Percentiles rank a stretch among this genome's conserved stretches.
These are phyloP conservation scores for Mus caroli DNA, from an alignment of 2,797 vertebrate species.

Conservation along the genomic window DNA sequence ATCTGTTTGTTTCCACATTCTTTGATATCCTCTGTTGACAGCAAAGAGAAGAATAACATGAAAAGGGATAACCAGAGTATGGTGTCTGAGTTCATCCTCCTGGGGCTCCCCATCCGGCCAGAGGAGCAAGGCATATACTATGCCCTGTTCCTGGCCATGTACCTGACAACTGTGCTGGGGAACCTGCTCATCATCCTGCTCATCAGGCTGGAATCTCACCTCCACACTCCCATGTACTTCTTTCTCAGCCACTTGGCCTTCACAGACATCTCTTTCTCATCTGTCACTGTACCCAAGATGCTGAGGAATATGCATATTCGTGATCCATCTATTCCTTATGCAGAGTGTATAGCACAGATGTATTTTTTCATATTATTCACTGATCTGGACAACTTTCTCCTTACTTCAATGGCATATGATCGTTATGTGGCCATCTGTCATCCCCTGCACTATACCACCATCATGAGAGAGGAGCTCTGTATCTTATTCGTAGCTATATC, in stretches of 20 bases:
- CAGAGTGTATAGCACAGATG: conserved; percentile 66
- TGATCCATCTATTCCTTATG: conserved; percentile 53
- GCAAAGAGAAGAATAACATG: background rate
- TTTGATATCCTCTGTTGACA: background rate
- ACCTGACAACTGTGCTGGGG: conserved; percentile 67
- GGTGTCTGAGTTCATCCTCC: conserved; percentile 53
- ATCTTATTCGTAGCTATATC: conserved; percentile 46
- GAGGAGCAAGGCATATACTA: fast-evolving
- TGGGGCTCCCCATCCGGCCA: background rate
- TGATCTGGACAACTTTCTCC: conserved; percentile 73
- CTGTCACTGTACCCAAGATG: conserved; percentile 74
- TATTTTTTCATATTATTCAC: conserved; percentile 74
- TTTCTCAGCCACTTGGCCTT: conserved; percentile 76
- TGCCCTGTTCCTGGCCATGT: conserved; percentile 39
- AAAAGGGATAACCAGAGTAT: conserved; percentile 6
- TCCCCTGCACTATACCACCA: conserved; percentile 61
- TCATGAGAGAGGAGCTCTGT: conserved; percentile 72
- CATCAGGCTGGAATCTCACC: conserved; percentile 53
- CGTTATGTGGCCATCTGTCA: conserved; percentile 72
- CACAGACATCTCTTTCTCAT: conserved; percentile 68
- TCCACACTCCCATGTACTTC: conserved; percentile 79
- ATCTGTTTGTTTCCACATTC: background rate
- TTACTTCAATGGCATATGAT: conserved; percentile 78
- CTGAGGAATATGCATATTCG: conserved; percentile 5
- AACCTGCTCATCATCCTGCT: conserved; percentile 77